Conservation (phyloP, 2,113 vertebrate genomes). For the Vimba vimba region DNA sequence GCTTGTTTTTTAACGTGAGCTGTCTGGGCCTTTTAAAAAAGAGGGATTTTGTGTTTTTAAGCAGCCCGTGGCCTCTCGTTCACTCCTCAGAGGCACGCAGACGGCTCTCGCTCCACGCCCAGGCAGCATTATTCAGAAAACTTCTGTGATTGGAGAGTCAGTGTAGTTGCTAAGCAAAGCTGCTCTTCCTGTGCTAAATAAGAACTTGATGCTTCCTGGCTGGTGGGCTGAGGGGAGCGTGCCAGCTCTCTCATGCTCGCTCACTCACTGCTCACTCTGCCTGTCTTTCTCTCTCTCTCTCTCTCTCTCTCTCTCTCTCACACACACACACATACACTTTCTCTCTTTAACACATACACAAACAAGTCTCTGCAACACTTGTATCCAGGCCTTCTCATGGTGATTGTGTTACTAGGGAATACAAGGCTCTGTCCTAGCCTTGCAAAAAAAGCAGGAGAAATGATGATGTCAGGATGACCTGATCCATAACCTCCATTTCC, state of each 20-base stretch:
- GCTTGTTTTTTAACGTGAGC: background rate
- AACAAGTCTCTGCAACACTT: conserved; percentile 50
- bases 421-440: conserved; percentile 16
- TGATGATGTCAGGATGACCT: conserved; percentile 63
- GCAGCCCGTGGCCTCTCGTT: conserved; percentile 43
- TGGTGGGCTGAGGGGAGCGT: conserved; percentile 74
- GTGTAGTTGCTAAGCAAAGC: conserved; percentile 83
- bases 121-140: conserved; percentile 70
- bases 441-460: conserved; percentile 38
- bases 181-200: conserved; percentile 83
- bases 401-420: conserved; percentile 47
- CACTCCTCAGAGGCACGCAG: conserved; percentile 44
- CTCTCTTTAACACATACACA: conserved; percentile 34
- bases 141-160: conserved; percentile 77
- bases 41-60: conserved; percentile 45
- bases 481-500: conserved; percentile 58
- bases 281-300: conserved; percentile 5
- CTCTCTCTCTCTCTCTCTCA: background rate
- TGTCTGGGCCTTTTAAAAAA: conserved; percentile 15
- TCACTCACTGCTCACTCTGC: conserved; percentile 22
- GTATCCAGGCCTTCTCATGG: conserved; percentile 40
- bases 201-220: conserved; percentile 79
- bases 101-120: conserved; percentile 47
- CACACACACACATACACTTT: conserved; percentile 22
- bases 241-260: conserved; percentile 60